A percentile compares a stretch with the other conserved stretches of the same genome.
Conservation (phyloP, 2,113 vertebrate species). For the Chionis minor region DNA sequence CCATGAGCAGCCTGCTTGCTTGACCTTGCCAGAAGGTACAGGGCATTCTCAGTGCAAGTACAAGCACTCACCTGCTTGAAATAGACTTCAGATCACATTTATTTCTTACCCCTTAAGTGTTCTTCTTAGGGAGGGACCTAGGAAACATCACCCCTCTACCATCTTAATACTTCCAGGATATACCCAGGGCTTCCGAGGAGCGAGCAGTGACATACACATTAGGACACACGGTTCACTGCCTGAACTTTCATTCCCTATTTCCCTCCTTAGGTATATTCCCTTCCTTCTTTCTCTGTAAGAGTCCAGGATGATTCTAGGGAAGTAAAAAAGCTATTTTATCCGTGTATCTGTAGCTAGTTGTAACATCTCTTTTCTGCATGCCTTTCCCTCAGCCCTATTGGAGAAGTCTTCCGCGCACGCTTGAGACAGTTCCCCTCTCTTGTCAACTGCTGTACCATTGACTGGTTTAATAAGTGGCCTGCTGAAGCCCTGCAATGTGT, state of each 20-base stretch:
- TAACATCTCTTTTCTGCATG: background rate
- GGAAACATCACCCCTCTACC: background rate
- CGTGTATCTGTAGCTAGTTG: background rate
- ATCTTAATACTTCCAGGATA: background rate
- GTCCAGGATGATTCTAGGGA: background rate
- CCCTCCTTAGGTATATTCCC: background rate
- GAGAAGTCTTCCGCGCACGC: conserved; percentile 87
- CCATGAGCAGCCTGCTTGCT: background rate
- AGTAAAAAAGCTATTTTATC: background rate
- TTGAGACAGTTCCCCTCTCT: conserved; percentile 92
- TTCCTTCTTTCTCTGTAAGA: background rate
- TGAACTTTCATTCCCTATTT: background rate
- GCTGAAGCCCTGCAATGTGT: conserved; percentile 87
- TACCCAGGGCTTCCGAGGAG: background rate
- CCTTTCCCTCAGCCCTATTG: conserved; percentile 78
- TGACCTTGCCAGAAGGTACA: background rate
- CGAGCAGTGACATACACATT: background rate
- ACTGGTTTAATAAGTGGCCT: conserved; percentile 94
- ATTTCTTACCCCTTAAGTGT: background rate
- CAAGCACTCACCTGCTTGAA: background rate
- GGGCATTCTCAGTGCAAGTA: background rate
- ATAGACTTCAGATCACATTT: background rate
- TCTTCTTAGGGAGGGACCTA: background rate
- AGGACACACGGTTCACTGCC: background rate
- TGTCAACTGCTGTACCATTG: conserved; percentile 91